phyloP scores from a whole-genome alignment of 2,888 invertebrate species.

The Plagodis pulveraria region DNA sequence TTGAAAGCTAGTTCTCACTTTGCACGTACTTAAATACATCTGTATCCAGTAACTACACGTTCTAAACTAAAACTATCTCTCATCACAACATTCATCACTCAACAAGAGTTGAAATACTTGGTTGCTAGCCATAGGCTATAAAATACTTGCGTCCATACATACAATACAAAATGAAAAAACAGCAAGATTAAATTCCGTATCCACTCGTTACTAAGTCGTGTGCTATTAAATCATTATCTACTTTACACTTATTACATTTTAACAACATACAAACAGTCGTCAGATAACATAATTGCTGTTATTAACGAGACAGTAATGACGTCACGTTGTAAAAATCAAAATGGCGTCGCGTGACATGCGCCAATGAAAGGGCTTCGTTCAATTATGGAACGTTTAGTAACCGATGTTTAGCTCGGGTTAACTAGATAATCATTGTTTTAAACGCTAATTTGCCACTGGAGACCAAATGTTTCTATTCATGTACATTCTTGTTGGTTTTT shows the following conservation, averaged over 20 bases:
- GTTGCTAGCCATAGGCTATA: too few relatives aligned
- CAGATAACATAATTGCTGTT: conserved; percentile 5
- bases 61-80: too few relatives aligned
- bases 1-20: too few relatives aligned
- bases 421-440: conserved; percentile 40
- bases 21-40: too few relatives aligned
- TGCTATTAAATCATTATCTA: conserved; percentile 2
- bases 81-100: too few relatives aligned
- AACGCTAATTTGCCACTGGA: conserved; percentile 32
- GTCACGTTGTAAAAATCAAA: conserved; percentile 21
- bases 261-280: conserved; percentile 2
- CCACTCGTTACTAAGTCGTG: neutral
- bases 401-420: conserved; percentile 35
- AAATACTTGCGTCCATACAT: too few relatives aligned
- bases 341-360: conserved; percentile 37
- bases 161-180: too few relatives aligned
- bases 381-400: conserved; percentile 39
- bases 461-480: neutral
- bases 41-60: too few relatives aligned
- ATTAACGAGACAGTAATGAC: conserved; percentile 16
- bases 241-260: conserved; percentile 2
- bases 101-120: too few relatives aligned
- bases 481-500: neutral
- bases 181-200: neutral
- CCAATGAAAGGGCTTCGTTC: conserved; percentile 37